phyloP scores from a whole-genome alignment of 1,140 invertebrate species.

The Drosophila ironensis region DNA sequence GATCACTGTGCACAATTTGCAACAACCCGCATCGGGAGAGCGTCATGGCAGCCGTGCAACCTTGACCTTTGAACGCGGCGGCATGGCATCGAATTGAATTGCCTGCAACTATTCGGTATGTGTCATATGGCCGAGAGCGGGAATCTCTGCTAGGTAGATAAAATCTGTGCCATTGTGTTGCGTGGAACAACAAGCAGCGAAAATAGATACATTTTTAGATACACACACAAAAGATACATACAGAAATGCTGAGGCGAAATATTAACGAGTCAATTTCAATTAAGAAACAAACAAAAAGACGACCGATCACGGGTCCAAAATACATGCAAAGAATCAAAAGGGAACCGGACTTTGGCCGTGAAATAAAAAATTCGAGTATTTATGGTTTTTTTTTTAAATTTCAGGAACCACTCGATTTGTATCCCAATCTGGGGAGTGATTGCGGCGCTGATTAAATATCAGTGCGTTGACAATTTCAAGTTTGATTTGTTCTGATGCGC shows the following conservation, averaged over 20 bases:
- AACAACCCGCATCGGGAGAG: not conserved
- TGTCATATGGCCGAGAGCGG: constrained; percentile 10
- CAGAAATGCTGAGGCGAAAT: no score
- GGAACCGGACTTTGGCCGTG: not conserved
- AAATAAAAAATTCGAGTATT: no score
- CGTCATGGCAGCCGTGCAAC: not conserved
- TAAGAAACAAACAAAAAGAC: not conserved
- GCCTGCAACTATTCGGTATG: constrained; percentile 29
- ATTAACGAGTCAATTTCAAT: constrained; percentile 21
- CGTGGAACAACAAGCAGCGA: no score
- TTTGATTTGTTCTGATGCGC: constrained; percentile 5
- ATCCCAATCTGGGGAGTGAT: not conserved
- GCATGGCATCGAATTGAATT: constrained; percentile 34
- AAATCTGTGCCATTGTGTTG: not conserved
- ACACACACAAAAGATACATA: not conserved
- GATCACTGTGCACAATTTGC: not conserved
- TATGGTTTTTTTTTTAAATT: not conserved
- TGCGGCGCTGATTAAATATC: not conserved
- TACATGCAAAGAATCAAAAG: no score
- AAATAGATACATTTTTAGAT: not conserved
- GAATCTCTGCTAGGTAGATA: not conserved
- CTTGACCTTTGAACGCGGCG: constrained; percentile 37
- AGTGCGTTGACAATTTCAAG: constrained; percentile 1
- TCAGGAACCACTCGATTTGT: no score
- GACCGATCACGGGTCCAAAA: no score